Evolutionary conservation across 2,797 vertebrate genomes (phyloP), one percentile per base, ranked within the genome.

Genomic region (Todus mexicanus): DNA sequence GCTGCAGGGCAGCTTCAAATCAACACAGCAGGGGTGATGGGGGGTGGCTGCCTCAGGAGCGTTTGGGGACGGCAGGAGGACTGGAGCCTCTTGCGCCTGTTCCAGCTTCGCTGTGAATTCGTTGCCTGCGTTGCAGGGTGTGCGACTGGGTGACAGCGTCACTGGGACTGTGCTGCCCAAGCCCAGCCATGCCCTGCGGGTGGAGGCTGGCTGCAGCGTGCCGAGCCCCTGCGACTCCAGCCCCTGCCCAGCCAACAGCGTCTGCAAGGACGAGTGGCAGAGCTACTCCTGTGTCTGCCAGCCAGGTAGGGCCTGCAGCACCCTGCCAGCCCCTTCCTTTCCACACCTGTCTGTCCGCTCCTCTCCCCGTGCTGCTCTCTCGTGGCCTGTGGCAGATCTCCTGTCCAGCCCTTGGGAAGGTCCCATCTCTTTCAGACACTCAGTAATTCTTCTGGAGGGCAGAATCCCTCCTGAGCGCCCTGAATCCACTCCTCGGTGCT

Each of bases 181-280:
- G 43, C 99, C 99, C 7, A 98, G 97, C 59, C 98, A 94, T 93
- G 88, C 98, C 37, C 88, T 99, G 91, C 98, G 98, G 45, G 98
- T 98, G 90, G 99, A 99, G 94, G 96, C 97, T 4, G 99, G 99
- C 93, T 99, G 99, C 95, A 97, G 54, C 0, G 97, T 99, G 51
- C 98, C 97, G 2, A 98, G 98, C 69, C 96, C 98, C 66, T 99
- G 99, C 10, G 96, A 98, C 47, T 98, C 99, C 50, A 98, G 97
- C 80, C 98, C 99, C 66, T 99, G 99, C 84, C 98, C 99, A 1
- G 73, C 97, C 92, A 98, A 99, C 65, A 99, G 99, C 16, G 47
- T 98, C 71, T 99, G 99, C 87, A 97, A 94, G 12, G 98, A 99
- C 53, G 98, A 99, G 84, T 99, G 99, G 99, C 98, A 99, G 96